These are phyloP conservation scores for Brachionus rubens DNA, from an alignment of 1,140 invertebrate genomes.

Conservation along the genomic window DNA sequence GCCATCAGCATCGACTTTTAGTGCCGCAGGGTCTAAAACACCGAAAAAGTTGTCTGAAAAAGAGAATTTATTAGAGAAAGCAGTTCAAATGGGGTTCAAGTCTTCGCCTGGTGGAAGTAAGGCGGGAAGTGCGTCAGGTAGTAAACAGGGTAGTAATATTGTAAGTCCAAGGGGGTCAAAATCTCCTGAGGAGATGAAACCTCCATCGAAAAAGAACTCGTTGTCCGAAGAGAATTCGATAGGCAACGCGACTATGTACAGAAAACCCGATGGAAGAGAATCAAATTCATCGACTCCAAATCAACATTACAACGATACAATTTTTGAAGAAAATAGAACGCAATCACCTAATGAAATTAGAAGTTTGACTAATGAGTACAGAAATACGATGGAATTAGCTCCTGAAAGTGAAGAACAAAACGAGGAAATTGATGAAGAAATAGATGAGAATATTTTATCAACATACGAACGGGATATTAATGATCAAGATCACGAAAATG, in stretches of 20 bases:
- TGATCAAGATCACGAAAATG: slow-evolving; percentile 22
- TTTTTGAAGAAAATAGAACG: slow-evolving; percentile 49
- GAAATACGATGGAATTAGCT: slow-evolving; percentile 13
- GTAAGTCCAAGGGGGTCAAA: not conserved
- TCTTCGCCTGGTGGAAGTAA: not conserved
- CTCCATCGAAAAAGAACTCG: not conserved
- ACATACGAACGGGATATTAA: slow-evolving; percentile 48
- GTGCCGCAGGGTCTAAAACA: slow-evolving; percentile 37
- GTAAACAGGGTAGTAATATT: not conserved
- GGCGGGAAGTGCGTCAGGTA: not conserved
- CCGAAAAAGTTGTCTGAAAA: not conserved
- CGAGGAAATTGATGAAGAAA: slow-evolving; percentile 50
- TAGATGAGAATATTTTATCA: slow-evolving; percentile 15
- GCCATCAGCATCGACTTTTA: slow-evolving; percentile 49
- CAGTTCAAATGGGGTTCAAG: slow-evolving; percentile 12
- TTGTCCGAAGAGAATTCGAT: not conserved
- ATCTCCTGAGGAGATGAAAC: not conserved
- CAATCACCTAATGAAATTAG: not conserved
- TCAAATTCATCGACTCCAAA: not conserved
- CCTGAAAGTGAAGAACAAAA: slow-evolving; percentile 42
- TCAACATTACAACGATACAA: slow-evolving; percentile 43
- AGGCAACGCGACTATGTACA: not conserved
- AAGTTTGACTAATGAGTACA: not conserved
- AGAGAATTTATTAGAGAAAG: not conserved
- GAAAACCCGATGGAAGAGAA: not conserved